Evolutionary conservation across 2,797 vertebrate species (phyloP).

Genomic region (Astyanax mexicanus): DNA sequence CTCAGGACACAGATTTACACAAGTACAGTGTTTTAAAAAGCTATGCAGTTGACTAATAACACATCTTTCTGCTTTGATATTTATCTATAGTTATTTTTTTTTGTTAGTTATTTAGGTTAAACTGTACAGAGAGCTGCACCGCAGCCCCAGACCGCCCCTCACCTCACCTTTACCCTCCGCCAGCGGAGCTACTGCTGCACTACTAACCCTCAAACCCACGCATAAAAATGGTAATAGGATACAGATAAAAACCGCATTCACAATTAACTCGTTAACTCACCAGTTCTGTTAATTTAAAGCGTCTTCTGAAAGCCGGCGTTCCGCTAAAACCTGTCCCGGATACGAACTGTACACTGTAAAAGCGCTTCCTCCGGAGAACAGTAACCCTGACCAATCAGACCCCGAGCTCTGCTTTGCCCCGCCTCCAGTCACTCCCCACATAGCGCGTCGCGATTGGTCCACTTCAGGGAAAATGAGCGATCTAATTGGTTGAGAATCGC

Average conservation of each 20-base stretch:
- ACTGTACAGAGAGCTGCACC: no score
- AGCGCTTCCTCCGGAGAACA: conserved; percentile 13
- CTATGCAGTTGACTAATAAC: no score
- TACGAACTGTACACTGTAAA: not conserved
- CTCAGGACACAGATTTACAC: not conserved
- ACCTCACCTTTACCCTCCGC: no score
- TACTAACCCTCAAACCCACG: no score
- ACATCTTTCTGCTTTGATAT: no score
- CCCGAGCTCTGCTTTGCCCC: not conserved
- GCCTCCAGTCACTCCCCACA: not conserved
- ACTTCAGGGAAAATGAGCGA: conserved; percentile 63
- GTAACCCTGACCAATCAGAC: conserved; percentile 46
- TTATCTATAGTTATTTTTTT: no score
- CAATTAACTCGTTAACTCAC: no score
- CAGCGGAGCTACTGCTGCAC: no score
- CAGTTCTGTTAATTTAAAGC: not conserved
- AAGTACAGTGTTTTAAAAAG: no score
- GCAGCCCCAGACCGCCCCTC: no score
- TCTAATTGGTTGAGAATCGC: conserved; percentile 88
- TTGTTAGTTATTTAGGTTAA: no score
- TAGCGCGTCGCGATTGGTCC: conserved; percentile 70
- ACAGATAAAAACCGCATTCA: not conserved
- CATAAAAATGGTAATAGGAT: not conserved
- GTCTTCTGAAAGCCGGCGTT: conserved; percentile 20
- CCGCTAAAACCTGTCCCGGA: conserved; percentile 22